phyloP scores from a whole-genome alignment of 2,113 vertebrate species.

The Atherinomorus stipes region DNA sequence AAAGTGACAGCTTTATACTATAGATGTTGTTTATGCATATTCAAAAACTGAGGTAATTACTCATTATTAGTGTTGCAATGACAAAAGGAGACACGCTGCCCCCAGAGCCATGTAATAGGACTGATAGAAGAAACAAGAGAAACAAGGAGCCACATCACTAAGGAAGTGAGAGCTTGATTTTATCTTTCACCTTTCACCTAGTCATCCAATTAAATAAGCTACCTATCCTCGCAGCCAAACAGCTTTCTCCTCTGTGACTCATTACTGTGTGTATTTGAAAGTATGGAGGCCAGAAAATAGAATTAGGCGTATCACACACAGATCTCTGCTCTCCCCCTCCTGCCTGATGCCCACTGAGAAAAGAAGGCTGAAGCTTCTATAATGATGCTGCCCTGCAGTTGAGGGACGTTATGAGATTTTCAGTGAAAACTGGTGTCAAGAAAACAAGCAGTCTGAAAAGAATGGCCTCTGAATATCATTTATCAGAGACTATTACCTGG shows the following conservation, averaged over 20 bases:
- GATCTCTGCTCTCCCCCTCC: not conserved
- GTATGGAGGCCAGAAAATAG: constrained; percentile 22
- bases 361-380: not conserved
- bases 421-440: constrained; percentile 26
- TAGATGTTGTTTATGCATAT: not conserved
- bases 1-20: too few species aligned
- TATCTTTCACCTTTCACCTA: constrained; percentile 47
- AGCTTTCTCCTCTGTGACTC: constrained; percentile 37
- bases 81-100: not conserved
- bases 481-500: not conserved
- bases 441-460: constrained; percentile 15
- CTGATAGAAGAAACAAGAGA: constrained; percentile 5
- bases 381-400: constrained; percentile 22
- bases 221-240: constrained; percentile 3
- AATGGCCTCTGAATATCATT: constrained; percentile 18
- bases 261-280: constrained; percentile 41
- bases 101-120: constrained; percentile 19
- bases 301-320: constrained; percentile 44
- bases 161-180: constrained; percentile 15
- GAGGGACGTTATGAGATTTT: constrained; percentile 15
- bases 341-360: constrained; percentile 20
- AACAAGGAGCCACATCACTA: constrained; percentile 11
- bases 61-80: constrained; percentile 16
- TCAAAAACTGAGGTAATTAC: constrained; percentile 3
- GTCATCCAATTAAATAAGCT: constrained; percentile 33